These are phyloP conservation scores for Galagoides demidoff DNA, from an alignment of 2,797 vertebrate species.

Conservation along the genomic window DNA sequence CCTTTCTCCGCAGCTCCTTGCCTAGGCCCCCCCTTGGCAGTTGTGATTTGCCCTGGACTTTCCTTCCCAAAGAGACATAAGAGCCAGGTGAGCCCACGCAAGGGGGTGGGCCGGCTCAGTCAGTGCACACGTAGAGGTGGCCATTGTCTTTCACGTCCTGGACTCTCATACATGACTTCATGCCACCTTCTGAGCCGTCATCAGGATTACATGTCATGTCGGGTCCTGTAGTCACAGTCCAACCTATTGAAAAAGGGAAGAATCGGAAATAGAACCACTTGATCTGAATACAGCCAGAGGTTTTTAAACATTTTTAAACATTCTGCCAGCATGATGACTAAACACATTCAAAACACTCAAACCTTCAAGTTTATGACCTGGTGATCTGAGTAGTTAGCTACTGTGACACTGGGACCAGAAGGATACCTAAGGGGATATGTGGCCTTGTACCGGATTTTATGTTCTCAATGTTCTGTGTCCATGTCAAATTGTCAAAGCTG, in stretches of 20 bases:
- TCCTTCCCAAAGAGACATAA: not conserved
- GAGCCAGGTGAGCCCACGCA: not conserved
- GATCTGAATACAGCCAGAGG: not conserved
- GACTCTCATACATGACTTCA: not conserved
- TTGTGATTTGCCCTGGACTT: not conserved
- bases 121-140: too few species aligned
- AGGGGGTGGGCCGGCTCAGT: too few species aligned
- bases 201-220: not conserved
- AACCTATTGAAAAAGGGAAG: conserved; percentile 21
- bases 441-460: conserved; percentile 11
- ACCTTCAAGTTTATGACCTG: not conserved
- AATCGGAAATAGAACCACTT: not conserved
- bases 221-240: not conserved
- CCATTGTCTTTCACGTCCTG: not conserved
- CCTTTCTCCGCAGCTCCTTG: not conserved
- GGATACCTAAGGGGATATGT: not conserved
- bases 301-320: not conserved
- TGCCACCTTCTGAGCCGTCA: conserved; percentile 23
- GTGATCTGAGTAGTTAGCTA: not conserved
- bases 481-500: conserved; percentile 26
- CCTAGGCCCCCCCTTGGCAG: not conserved
- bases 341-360: not conserved
- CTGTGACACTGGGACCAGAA: not conserved
- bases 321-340: not conserved
- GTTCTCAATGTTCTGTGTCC: conserved; percentile 41